phyloP scores from a whole-genome alignment of 2,113 vertebrate species.

The Ctenomys sociabilis region DNA sequence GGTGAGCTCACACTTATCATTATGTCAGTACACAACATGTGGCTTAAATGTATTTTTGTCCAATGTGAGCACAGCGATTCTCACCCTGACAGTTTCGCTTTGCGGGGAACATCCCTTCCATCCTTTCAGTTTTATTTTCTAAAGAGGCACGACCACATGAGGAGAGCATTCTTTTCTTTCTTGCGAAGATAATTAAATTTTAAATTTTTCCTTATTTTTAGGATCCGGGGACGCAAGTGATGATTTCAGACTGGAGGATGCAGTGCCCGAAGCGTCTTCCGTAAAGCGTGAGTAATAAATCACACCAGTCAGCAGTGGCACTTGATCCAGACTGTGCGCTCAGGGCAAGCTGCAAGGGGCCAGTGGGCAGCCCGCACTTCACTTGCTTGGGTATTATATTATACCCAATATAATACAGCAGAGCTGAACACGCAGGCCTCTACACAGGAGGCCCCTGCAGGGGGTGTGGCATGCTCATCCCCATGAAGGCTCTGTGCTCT shows the following conservation, averaged over 20 bases:
- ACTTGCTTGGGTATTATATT: background rate
- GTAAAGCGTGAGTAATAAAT: conserved; percentile 84
- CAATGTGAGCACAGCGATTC: background rate
- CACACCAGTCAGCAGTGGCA: background rate
- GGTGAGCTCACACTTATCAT: background rate
- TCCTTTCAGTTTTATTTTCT: background rate
- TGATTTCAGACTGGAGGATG: conserved; percentile 79
- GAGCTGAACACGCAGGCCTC: background rate
- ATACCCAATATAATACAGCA: no score
- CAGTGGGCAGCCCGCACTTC: background rate
- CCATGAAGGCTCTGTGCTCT: background rate
- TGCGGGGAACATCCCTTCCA: background rate
- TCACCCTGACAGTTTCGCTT: background rate
- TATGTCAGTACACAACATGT: background rate
- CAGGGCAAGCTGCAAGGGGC: background rate
- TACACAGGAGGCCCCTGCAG: background rate
- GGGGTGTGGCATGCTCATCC: background rate
- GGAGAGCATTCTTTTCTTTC: conserved; percentile 20
- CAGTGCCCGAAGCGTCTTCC: conserved; percentile 68
- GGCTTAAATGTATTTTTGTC: background rate
- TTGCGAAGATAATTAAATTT: background rate
- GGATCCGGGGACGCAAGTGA: conserved; percentile 76
- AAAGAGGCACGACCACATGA: background rate
- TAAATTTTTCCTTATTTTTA: conserved; percentile 71
- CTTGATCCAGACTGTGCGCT: background rate